Percentiles rank a stretch among this genome's conserved stretches.
Conservation (phyloP, 2,113 vertebrate species). For the Heterochromis multidens region DNA sequence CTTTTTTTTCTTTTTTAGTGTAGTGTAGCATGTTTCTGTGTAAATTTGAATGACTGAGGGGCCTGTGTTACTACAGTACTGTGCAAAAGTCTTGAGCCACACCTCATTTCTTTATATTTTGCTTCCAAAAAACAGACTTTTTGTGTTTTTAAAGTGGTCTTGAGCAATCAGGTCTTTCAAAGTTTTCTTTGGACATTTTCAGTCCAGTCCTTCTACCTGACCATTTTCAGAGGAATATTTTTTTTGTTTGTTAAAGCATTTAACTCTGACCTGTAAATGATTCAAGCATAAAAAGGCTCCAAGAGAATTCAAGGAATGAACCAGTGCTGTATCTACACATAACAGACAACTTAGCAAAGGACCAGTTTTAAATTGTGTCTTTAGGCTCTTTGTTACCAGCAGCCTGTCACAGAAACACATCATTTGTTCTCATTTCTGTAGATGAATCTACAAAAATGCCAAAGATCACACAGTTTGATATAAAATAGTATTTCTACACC, state of each 20-base stretch:
- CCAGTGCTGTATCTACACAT: no score
- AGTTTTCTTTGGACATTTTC: background rate
- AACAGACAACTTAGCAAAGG: background rate
- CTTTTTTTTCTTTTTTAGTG: background rate
- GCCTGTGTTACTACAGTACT: background rate
- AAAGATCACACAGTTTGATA: no score
- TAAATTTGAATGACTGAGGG: background rate
- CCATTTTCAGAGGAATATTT: background rate
- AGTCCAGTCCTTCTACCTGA: background rate
- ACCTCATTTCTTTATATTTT: background rate
- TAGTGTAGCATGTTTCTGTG: background rate
- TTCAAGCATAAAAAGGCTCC: background rate
- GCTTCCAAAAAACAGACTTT: background rate
- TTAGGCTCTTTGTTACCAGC: background rate
- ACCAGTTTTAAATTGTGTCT: background rate
- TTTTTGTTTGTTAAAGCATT: background rate
- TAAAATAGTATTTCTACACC: no score
- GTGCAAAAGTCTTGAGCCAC: background rate
- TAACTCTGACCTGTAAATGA: background rate
- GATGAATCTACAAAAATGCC: no score
- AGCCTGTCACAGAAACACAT: background rate
- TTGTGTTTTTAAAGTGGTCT: background rate
- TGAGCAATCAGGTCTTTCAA: background rate
- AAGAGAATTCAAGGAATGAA: no score
- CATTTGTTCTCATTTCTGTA: background rate